A percentile compares a stretch with the other conserved stretches of the same genome.
These are phyloP conservation scores for Argyrosomus japonicus DNA, from an alignment of 2,113 vertebrate genomes.

Conservation along the genomic window DNA sequence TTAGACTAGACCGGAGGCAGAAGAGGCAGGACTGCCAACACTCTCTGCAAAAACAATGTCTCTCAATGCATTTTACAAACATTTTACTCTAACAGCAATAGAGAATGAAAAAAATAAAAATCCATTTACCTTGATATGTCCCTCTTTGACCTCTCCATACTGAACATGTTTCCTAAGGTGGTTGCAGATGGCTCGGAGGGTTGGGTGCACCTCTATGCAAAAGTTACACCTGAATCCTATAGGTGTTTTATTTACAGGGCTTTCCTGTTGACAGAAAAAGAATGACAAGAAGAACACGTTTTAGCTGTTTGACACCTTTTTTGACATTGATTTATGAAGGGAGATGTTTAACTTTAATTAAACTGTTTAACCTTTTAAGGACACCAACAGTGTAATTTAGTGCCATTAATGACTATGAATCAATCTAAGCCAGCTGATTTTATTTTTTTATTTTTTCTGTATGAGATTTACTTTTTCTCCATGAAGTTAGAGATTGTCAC, in stretches of 20 bases:
- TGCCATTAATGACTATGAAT: not conserved
- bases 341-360: not conserved
- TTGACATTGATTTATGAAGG: not conserved
- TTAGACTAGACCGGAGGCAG: too few species aligned
- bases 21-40: too few species aligned
- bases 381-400: not conserved
- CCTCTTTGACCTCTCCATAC: slow-evolving; percentile 90
- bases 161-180: slow-evolving; percentile 98
- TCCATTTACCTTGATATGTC: slow-evolving; percentile 85
- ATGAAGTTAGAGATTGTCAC: not conserved
- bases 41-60: too few species aligned
- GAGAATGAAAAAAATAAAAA: not conserved
- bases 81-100: not conserved
- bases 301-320: slow-evolving; percentile 12
- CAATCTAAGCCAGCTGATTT: not conserved
- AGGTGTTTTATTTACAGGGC: slow-evolving; percentile 70
- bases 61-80: too few species aligned
- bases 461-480: not conserved
- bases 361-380: not conserved
- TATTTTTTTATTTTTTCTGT: slow-evolving; percentile 16
- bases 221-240: slow-evolving; percentile 98
- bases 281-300: not conserved
- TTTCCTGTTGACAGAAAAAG: slow-evolving; percentile 64
- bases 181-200: slow-evolving; percentile 97
- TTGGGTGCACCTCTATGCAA: slow-evolving; percentile 96